These are phyloP conservation scores for Epicampocera succincta DNA, from an alignment of 2,888 invertebrate species.

Conservation along the genomic window DNA sequence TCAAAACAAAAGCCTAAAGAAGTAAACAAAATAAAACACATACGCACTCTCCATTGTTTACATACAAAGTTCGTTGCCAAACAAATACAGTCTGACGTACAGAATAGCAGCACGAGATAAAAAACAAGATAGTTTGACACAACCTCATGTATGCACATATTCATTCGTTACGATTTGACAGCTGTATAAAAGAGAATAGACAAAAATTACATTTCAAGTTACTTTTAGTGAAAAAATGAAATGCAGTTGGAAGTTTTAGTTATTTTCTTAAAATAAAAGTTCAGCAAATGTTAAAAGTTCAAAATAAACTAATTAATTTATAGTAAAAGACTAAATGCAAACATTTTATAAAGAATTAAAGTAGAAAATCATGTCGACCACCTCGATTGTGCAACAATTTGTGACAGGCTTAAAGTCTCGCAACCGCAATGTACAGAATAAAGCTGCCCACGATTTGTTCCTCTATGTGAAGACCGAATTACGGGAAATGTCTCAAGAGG, in stretches of 20 bases:
- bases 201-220: slow-evolving; percentile 43
- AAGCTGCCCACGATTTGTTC: slow-evolving; percentile 93
- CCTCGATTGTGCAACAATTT: slow-evolving; percentile 88
- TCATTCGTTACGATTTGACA: slow-evolving; percentile 53
- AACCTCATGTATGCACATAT: slow-evolving; percentile 35
- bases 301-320: neutral
- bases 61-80: slow-evolving; percentile 13
- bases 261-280: slow-evolving; percentile 36
- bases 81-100: slow-evolving; percentile 26
- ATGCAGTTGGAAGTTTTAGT: slow-evolving; percentile 30
- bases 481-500: slow-evolving; percentile 94
- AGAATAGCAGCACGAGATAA: slow-evolving; percentile 32
- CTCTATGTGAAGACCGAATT: slow-evolving; percentile 95
- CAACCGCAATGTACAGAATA: slow-evolving; percentile 91
- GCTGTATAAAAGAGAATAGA: slow-evolving; percentile 23
- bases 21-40: slow-evolving; percentile 10
- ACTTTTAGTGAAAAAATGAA: slow-evolving; percentile 48
- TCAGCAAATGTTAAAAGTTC: slow-evolving; percentile 19
- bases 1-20: slow-evolving; percentile 25
- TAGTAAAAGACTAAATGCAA: slow-evolving; percentile 28
- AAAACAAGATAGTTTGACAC: slow-evolving; percentile 16
- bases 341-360: slow-evolving; percentile 5
- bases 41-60: slow-evolving; percentile 45
- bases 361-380: slow-evolving; percentile 77
- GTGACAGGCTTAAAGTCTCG: slow-evolving; percentile 94